phyloP scores from a whole-genome alignment of 2,888 invertebrate species.

The Drosophila falleni region DNA sequence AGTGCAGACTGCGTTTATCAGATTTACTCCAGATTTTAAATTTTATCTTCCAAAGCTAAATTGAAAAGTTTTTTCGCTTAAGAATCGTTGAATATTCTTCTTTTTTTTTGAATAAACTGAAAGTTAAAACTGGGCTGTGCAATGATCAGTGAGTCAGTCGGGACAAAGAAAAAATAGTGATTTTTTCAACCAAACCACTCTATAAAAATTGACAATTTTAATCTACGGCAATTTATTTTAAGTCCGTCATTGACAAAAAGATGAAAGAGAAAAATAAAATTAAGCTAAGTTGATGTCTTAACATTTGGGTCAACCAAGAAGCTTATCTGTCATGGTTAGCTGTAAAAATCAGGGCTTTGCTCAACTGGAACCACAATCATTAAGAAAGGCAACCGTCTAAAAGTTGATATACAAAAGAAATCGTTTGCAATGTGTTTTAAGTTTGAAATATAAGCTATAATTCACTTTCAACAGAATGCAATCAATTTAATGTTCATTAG shows the following conservation, averaged over 20 bases:
- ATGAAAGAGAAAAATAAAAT: slow-evolving; percentile 1
- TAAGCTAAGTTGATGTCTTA: background rate
- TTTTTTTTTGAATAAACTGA: no score
- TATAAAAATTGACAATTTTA: background rate
- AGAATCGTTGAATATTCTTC: no score
- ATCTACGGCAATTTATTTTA: slow-evolving; percentile 2
- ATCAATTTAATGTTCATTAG: slow-evolving; percentile 49
- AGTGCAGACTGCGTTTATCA: background rate
- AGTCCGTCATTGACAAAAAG: background rate
- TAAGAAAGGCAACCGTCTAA: slow-evolving; percentile 1
- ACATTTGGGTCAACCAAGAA: slow-evolving; percentile 20
- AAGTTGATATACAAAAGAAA: slow-evolving; percentile 31
- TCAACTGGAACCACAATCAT: slow-evolving; percentile 6
- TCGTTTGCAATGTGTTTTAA: slow-evolving; percentile 3
- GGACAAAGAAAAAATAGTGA: no score
- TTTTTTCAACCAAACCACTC: no score
- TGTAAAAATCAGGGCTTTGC: slow-evolving; percentile 3
- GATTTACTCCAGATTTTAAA: slow-evolving; percentile 1
- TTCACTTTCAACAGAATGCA: slow-evolving; percentile 51
- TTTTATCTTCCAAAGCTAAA: background rate
- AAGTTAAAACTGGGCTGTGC: no score
- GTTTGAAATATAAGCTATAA: slow-evolving; percentile 15
- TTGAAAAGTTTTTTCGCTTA: background rate
- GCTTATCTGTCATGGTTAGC: slow-evolving; percentile 18
- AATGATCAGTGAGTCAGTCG: no score